Evolutionary conservation across 2,888 invertebrate genomes (phyloP).

Genomic region (Copidosoma aretas): DNA sequence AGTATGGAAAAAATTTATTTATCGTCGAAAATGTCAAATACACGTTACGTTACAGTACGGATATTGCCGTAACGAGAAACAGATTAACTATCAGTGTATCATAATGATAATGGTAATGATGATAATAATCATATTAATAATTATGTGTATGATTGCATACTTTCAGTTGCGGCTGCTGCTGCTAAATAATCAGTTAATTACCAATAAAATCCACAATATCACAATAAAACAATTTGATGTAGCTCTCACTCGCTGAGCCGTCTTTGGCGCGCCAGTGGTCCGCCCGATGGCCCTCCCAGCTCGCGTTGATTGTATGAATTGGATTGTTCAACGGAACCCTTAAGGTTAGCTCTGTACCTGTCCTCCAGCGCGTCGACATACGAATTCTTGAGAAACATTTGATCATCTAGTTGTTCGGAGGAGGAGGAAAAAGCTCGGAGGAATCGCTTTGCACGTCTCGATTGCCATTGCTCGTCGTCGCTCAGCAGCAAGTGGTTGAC

Average conservation of each 20-base stretch:
- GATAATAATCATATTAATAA: conserved; percentile 18
- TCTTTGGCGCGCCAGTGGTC: conserved; percentile 8
- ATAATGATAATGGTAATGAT: conserved; percentile 42
- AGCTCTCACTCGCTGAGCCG: conserved; percentile 31
- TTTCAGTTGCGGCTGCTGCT: conserved; percentile 50
- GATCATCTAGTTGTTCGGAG: conserved; percentile 54
- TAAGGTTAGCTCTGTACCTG: conserved; percentile 59
- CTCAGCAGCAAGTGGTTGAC: conserved; percentile 46
- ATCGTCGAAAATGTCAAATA: conserved; percentile 58
- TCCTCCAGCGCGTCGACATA: conserved; percentile 59
- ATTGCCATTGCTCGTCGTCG: conserved; percentile 48
- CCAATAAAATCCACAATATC: conserved; percentile 60
- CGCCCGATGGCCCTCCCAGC: conserved; percentile 14
- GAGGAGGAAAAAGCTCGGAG: conserved; percentile 49
- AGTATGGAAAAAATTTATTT: conserved; percentile 59
- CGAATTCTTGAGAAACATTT: conserved; percentile 59
- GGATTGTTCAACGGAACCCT: conserved; percentile 54
- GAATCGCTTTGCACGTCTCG: conserved; percentile 57
- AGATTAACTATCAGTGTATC: conserved; percentile 57
- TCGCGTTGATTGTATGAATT: conserved; percentile 50
- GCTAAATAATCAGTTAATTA: conserved; percentile 57
- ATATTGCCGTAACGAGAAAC: conserved; percentile 56
- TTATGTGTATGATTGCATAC: conserved; percentile 58
- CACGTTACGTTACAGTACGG: conserved; percentile 56
- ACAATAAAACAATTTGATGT: conserved; percentile 55